Percentiles rank a stretch among this genome's conserved stretches.
Evolutionary conservation across 1,140 invertebrate genomes (phyloP).

Genomic region (Probaryconus sp.): DNA sequence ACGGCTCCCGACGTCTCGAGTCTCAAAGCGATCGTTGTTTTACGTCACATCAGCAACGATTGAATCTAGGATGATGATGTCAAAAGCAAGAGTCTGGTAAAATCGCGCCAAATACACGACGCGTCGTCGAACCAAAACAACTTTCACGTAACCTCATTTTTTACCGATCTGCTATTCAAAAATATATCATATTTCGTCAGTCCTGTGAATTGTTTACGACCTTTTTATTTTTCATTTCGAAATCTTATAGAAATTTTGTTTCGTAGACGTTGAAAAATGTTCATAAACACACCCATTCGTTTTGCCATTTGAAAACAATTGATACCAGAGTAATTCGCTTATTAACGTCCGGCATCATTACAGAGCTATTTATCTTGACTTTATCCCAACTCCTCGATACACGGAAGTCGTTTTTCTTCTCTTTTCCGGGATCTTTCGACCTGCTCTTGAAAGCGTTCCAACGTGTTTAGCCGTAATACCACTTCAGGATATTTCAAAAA

Average conservation of each 20-base stretch:
- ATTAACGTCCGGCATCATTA: constrained; percentile 52
- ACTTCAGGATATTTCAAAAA: too few relatives aligned
- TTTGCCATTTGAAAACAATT: constrained; percentile 27
- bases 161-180: not conserved
- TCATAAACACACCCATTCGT: constrained; percentile 62
- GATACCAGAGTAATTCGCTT: constrained; percentile 44
- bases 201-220: too few relatives aligned
- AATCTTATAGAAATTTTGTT: not conserved
- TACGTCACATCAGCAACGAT: constrained; percentile 34
- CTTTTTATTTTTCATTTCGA: too few relatives aligned
- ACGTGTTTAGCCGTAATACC: constrained; percentile 16
- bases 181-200: too few relatives aligned
- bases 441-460: constrained; percentile 12
- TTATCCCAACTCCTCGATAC: constrained; percentile 43
- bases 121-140: constrained; percentile 12
- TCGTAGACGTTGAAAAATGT: too few relatives aligned
- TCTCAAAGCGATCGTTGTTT: constrained; percentile 56
- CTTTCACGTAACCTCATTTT: not conserved
- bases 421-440: constrained; percentile 26
- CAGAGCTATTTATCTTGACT: constrained; percentile 51
- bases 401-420: constrained; percentile 44
- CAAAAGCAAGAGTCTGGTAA: constrained; percentile 31
- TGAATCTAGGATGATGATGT: constrained; percentile 38
- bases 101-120: constrained; percentile 2
- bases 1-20: constrained; percentile 56